Percentiles rank a stretch among this genome's conserved stretches.
phyloP scores from a whole-genome alignment of 2,888 invertebrate species.

The Dicranocentrus wangi region DNA sequence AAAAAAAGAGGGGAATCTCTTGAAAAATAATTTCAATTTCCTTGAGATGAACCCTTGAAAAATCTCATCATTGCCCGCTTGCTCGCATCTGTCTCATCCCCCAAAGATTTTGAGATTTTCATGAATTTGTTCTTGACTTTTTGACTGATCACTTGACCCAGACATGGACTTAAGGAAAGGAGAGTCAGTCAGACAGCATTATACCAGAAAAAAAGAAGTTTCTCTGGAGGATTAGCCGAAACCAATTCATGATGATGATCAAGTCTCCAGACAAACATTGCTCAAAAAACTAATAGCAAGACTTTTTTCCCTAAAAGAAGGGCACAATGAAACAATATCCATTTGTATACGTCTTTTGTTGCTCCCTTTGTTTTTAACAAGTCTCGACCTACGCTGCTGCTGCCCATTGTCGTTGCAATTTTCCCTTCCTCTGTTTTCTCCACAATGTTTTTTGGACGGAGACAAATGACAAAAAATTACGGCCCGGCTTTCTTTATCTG shows the following conservation, averaged over 20 bases:
- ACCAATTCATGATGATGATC: too few species aligned
- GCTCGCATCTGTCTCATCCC: background rate
- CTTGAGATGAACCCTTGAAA: slow-evolving; percentile 49
- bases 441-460: slow-evolving; percentile 44
- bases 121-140: slow-evolving; percentile 46
- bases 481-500: slow-evolving; percentile 34
- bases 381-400: background rate
- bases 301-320: too few species aligned
- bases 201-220: too few species aligned
- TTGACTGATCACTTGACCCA: slow-evolving; percentile 65
- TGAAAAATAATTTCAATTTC: slow-evolving; percentile 34
- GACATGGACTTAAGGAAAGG: slow-evolving; percentile 44
- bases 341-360: slow-evolving; percentile 26
- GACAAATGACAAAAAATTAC: slow-evolving; percentile 64
- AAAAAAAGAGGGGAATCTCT: slow-evolving; percentile 37
- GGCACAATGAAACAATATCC: slow-evolving; percentile 38
- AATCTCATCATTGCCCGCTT: slow-evolving; percentile 22
- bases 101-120: background rate
- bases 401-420: slow-evolving; percentile 3
- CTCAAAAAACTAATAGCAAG: too few species aligned
- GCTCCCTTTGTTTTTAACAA: slow-evolving; percentile 39
- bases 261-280: too few species aligned
- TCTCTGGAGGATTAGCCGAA: too few species aligned
- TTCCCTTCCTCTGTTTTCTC: slow-evolving; percentile 23
- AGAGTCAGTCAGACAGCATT: too few species aligned